These are phyloP conservation scores for Icerya purchasi DNA, from an alignment of 2,888 invertebrate species.

Conservation along the genomic window DNA sequence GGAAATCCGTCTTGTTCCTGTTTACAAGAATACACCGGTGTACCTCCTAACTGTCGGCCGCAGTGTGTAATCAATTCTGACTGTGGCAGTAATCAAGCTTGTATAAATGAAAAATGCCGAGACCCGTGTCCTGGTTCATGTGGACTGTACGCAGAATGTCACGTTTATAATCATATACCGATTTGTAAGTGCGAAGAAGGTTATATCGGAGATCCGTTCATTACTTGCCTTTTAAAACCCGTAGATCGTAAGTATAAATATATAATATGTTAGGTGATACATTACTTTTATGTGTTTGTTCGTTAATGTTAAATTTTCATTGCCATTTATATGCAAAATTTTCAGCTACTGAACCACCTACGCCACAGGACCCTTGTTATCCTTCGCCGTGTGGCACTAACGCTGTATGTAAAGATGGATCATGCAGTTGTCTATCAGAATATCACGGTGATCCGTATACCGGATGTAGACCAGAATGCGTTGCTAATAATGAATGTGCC, in stretches of 20 bases:
- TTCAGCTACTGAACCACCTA: constrained; percentile 1
- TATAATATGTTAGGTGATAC: constrained; percentile 14
- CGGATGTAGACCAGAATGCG: constrained; percentile 24
- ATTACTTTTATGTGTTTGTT: no score
- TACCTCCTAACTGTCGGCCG: constrained; percentile 31
- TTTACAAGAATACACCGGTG: constrained; percentile 39
- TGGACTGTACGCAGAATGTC: constrained; percentile 49
- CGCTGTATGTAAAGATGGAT: constrained; percentile 37
- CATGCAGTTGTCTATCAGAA: constrained; percentile 46
- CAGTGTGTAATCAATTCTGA: constrained; percentile 28
- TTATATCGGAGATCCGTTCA: constrained; percentile 54
- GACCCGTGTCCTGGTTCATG: constrained; percentile 38
- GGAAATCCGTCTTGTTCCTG: constrained; percentile 47
- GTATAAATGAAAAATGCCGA: constrained; percentile 28
- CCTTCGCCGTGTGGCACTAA: constrained; percentile 44
- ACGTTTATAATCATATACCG: constrained; percentile 53
- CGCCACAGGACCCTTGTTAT: constrained; percentile 30
- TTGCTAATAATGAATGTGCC: constrained; percentile 23
- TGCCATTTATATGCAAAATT: no score
- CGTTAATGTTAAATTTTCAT: no score
- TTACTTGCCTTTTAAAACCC: constrained; percentile 36
- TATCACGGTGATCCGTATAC: constrained; percentile 43
- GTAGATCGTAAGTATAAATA: constrained; percentile 26
- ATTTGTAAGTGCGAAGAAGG: constrained; percentile 51
- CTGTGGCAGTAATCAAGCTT: constrained; percentile 29